phyloP scores from a whole-genome alignment of 53 echinoderm and acorn worm species.

The Stichopus horrens region DNA sequence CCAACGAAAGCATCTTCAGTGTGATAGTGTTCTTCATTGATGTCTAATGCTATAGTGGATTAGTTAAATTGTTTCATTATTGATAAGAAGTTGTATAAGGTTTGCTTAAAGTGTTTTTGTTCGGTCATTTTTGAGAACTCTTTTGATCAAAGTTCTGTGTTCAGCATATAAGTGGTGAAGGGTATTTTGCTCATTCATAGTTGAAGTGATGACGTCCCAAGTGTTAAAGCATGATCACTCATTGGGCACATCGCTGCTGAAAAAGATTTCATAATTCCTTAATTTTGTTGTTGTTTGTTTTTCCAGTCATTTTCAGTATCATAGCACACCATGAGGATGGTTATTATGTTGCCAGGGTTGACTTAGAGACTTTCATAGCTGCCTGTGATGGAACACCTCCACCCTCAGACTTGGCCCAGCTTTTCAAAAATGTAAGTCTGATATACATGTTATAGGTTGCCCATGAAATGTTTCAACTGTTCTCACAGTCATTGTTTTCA shows the following conservation, averaged over 20 bases:
- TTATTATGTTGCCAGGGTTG: slow-evolving; percentile 79
- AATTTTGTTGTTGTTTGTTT: not conserved
- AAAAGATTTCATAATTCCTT: not conserved
- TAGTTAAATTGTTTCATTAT: too few relatives aligned
- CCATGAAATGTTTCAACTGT: too few relatives aligned
- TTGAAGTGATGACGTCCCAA: too few relatives aligned
- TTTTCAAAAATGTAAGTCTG: slow-evolving; percentile 76
- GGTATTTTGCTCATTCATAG: not conserved
- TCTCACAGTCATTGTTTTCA: too few relatives aligned
- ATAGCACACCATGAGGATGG: slow-evolving; percentile 92
- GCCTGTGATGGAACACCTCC: slow-evolving; percentile 90
- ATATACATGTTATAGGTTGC: too few relatives aligned
- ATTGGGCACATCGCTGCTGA: not conserved
- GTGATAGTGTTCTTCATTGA: too few relatives aligned
- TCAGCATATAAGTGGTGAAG: not conserved
- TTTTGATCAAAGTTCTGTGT: too few relatives aligned
- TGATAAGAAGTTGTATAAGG: too few relatives aligned
- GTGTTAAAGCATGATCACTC: not conserved
- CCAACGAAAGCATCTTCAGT: too few relatives aligned
- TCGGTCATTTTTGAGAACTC: too few relatives aligned
- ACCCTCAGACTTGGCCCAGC: slow-evolving; percentile 58
- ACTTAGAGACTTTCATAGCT: slow-evolving; percentile 83
- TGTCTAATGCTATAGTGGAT: too few relatives aligned
- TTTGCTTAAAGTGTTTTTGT: too few relatives aligned
- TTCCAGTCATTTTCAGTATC: slow-evolving; percentile 85